Percentiles rank a stretch among this genome's conserved stretches.
phyloP scores from a whole-genome alignment of 2,797 vertebrate species.

The Alcedo atthis region DNA sequence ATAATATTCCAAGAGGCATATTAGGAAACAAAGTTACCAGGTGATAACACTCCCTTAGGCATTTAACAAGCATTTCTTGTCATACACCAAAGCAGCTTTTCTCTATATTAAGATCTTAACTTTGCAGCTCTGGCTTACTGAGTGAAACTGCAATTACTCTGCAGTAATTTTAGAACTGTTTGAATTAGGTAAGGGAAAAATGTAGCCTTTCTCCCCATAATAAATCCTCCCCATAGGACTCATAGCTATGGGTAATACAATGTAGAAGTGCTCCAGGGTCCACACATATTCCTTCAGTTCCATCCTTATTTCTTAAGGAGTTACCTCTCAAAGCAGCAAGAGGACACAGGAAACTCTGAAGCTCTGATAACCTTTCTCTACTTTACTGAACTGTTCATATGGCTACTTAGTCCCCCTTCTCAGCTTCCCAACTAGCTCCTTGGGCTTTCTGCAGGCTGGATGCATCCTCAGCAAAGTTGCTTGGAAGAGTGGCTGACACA shows the following conservation, averaged over 20 bases:
- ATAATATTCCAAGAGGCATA: neutral
- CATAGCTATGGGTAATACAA: rapidly evolving
- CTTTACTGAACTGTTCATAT: neutral
- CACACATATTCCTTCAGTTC: neutral
- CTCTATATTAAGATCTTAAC: neutral
- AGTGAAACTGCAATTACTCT: neutral
- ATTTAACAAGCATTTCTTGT: neutral
- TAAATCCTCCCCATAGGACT: neutral
- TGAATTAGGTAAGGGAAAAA: neutral
- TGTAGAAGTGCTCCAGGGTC: neutral
- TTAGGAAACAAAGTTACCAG: neutral
- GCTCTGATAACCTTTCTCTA: neutral
- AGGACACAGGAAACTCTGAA: neutral
- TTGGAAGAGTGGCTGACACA: neutral
- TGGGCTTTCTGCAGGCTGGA: neutral
- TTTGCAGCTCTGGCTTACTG: neutral
- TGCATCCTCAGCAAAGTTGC: neutral
- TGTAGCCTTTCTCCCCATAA: neutral
- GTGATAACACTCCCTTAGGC: neutral
- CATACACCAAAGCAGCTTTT: neutral
- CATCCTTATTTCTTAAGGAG: neutral
- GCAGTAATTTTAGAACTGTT: neutral
- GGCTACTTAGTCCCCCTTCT: neutral
- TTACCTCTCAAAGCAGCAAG: neutral
- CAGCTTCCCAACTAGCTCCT: neutral